Evolutionary conservation across 1,140 invertebrate genomes (phyloP), one percentile per base, ranked within the genome.

Genomic region (Apis dorsata): DNA sequence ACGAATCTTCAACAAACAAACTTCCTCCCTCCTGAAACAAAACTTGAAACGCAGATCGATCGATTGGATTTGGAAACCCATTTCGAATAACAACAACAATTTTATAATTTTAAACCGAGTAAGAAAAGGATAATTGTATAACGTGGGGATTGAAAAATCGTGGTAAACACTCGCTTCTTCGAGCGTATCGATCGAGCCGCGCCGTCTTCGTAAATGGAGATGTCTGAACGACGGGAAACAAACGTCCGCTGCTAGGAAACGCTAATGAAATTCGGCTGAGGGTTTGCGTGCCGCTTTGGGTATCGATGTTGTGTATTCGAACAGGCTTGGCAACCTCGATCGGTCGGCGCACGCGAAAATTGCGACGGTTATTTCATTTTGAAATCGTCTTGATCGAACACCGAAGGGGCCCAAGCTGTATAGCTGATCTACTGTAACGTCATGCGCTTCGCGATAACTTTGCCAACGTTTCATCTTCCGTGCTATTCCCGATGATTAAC

Each of bases 211-310:
- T 19, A 24, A 63, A 68, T 55, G 60, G 51, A 59, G 79, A 81
- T 62, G 62, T 66, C 53, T n/a, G 44, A 59, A 24, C 70, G 51
- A 59, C 34, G 49, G 79, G 71, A 79, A 79, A 79, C 78, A 79
- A 79, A 63, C 68, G 78, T 79, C 24, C 44, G 78, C 78, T 79
- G 78, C 78, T 79, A 72, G 78, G 78, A 71, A 62, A 79, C 71
- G 71, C 51, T 81, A 81, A 81, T 81, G 71, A 81, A 74, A 81
- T 81, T 81, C 49, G 60, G 51, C 71, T n/a, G 62, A 57, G 70
- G 55, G 55, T 65, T 44, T 68, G 71, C 80, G 57, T 82, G 80
- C 44, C 73, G 51, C 79, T 81, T 81, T 59, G 71, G 68, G 51
- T 28, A 65, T 74, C 79, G 69, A 74, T 69, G 34, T 9, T 63